Base-by-base conservation (phyloP, 1,140 invertebrate genomes). In the Anthonomus grandis region DNA sequence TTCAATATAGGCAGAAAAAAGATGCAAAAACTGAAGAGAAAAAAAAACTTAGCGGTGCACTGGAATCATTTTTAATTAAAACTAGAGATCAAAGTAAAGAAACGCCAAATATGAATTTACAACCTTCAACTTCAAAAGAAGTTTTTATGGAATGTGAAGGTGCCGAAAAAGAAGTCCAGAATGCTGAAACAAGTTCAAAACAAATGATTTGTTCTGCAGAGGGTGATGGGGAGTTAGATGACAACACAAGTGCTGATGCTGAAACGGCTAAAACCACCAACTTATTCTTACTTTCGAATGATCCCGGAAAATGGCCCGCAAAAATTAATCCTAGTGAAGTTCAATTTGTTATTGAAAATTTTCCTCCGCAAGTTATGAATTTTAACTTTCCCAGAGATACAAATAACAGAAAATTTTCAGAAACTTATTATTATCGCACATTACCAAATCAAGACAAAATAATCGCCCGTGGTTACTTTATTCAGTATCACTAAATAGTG, bases 401-500 rank as follows among this genome's bases (percentile, higher is more conserved):
- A 36, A 36, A 36, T 37, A 36, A 49, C 47, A 36, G 25, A 49
- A 36, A 49, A 12, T 49, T 49, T 49, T n/a, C 47, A 36, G 25
- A 31, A 49, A 36, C 12, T 18, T 49, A 49, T 49, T 49, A n/a
- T 34, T 49, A 36, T 49, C 12, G 34, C 9, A 49, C 47, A 49
- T 49, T 49, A 49, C 25, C 18, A 6, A 34, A 49, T 49, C 5
- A 36, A 31, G 25, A 49, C 18, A 49, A 36, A 21, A 36, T 36
- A 36, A 17, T 36, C 25, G 47, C 9, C 17, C 47, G n/a, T 49
- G 47, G 47, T 49, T 49, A 34, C 25, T 36, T 24, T 49, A 49
- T 49, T 49, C 47, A 49, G n/a, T 49, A 34, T 36, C 25, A 22
- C 25, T 36, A 36, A 49, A 49, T 49, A 34, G 15, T 34, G 47